phyloP scores from a whole-genome alignment of 2,113 vertebrate genomes.

The Acinonyx jubatus region DNA sequence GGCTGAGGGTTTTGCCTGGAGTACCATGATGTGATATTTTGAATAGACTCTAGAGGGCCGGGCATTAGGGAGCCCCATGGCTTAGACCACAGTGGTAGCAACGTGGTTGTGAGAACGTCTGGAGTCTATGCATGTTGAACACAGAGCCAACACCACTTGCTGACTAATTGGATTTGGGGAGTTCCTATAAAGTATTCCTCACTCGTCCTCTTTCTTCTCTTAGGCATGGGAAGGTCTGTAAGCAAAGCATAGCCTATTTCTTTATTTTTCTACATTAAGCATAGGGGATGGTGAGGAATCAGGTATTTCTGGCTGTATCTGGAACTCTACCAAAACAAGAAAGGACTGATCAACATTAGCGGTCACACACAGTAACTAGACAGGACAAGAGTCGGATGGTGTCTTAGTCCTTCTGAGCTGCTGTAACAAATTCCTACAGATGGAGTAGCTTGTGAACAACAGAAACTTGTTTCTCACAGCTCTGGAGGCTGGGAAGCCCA shows the following conservation, averaged over 20 bases:
- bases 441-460: background rate
- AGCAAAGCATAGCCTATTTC: background rate
- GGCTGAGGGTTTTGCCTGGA: background rate
- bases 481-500: background rate
- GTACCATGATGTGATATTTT: accelerated
- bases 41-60: accelerated
- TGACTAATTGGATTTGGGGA: accelerated
- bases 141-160: background rate
- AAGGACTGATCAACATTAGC: background rate
- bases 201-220: background rate
- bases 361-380: background rate
- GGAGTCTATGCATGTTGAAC: background rate
- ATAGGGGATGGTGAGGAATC: background rate
- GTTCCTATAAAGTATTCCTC: background rate
- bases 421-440: background rate
- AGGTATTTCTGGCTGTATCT: background rate
- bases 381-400: background rate
- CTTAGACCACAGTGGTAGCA: background rate
- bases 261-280: background rate
- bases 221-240: background rate
- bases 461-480: background rate
- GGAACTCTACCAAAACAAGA: background rate
- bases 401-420: background rate
- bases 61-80: accelerated
- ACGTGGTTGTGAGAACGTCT: too few relatives aligned